These are phyloP conservation scores for Nesoenas mayeri DNA, from an alignment of 2,113 vertebrate species.

Conservation along the genomic window DNA sequence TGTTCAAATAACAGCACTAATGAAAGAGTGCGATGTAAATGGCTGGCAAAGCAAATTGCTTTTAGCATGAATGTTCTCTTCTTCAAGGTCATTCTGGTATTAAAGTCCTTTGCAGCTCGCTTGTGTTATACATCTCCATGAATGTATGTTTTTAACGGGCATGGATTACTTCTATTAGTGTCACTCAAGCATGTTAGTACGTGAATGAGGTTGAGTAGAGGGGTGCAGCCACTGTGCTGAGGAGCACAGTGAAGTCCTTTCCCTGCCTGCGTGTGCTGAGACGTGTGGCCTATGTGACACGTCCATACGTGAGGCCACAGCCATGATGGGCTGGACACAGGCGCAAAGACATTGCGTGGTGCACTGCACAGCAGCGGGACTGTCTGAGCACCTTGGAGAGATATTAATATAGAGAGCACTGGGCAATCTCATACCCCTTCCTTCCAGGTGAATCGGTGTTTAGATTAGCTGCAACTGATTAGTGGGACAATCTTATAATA, in stretches of 20 bases:
- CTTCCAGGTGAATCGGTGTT: background rate
- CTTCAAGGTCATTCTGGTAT: slow-evolving; percentile 5
- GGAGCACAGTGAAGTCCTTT: background rate
- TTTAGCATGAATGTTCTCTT: background rate
- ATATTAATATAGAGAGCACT: background rate
- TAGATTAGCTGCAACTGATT: background rate
- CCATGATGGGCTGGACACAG: background rate
- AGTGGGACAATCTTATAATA: background rate
- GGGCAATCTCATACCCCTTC: background rate
- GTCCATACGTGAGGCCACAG: background rate
- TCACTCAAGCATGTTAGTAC: background rate
- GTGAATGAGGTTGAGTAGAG: background rate
- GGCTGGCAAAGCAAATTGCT: slow-evolving; percentile 31
- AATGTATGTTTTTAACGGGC: background rate
- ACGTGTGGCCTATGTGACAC: too few relatives aligned
- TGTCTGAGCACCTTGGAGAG: background rate
- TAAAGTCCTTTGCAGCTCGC: background rate
- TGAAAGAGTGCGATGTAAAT: background rate
- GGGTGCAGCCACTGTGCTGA: background rate
- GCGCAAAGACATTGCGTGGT: accelerated
- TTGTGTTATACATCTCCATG: background rate
- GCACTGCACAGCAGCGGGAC: background rate
- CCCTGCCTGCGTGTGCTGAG: background rate
- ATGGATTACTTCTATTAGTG: background rate
- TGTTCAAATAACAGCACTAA: background rate